Conservation (phyloP, 2,888 invertebrate genomes). For the Amorpha juglandis region DNA sequence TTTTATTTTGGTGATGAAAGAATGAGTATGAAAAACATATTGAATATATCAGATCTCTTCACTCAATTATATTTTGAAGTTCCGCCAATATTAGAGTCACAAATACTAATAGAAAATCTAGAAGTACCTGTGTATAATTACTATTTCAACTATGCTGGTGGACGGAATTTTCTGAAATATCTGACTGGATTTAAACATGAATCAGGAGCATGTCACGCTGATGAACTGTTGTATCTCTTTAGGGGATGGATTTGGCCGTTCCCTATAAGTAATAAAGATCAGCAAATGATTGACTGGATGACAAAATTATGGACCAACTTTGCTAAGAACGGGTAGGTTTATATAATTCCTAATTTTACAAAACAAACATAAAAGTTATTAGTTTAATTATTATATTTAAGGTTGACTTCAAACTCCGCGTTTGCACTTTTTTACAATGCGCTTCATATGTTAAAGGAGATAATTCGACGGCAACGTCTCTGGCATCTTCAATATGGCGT, state of each 20-base stretch:
- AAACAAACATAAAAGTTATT: too few relatives aligned
- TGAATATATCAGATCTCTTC: constrained; percentile 63
- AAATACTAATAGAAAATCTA: constrained; percentile 44
- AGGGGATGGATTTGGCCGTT: constrained; percentile 61
- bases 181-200: constrained; percentile 51
- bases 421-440: too few relatives aligned
- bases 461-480: too few relatives aligned
- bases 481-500: too few relatives aligned
- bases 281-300: constrained; percentile 59
- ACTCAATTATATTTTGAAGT: constrained; percentile 73
- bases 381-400: too few relatives aligned
- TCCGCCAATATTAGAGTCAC: constrained; percentile 66
- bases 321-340: constrained; percentile 70
- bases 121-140: constrained; percentile 64
- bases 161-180: constrained; percentile 64
- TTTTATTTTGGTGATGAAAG: constrained; percentile 75
- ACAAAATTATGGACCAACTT: constrained; percentile 75
- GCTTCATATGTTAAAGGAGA: too few relatives aligned
- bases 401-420: too few relatives aligned
- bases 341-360: not conserved
- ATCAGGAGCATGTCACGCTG: constrained; percentile 68
- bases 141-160: constrained; percentile 67
- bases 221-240: constrained; percentile 73
- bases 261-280: constrained; percentile 54
- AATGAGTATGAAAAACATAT: constrained; percentile 64